Percentiles rank a stretch among this genome's conserved stretches.
Evolutionary conservation across 1,140 invertebrate genomes (phyloP).

Genomic region (Ostrea denselamellosa): DNA sequence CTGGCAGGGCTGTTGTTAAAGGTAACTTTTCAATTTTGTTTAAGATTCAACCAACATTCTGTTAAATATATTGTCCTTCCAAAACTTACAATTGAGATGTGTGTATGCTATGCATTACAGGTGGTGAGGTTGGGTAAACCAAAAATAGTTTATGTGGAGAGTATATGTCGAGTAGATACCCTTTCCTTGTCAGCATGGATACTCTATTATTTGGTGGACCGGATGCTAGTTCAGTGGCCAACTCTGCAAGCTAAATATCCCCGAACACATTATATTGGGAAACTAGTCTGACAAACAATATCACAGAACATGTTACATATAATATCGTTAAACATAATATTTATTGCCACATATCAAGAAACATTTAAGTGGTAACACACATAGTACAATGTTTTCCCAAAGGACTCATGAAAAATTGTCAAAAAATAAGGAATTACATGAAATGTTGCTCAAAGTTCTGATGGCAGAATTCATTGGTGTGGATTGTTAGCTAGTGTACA

Average conservation of each 20-base stretch:
- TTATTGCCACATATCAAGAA: neutral
- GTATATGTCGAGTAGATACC: constrained; percentile 93
- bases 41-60: constrained; percentile 21
- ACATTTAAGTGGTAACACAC: no score
- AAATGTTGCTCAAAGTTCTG: no score
- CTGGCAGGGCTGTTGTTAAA: constrained; percentile 82
- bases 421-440: no score
- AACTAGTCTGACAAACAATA: constrained; percentile 70
- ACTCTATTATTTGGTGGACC: constrained; percentile 87
- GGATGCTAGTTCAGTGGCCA: constrained; percentile 95
- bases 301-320: no score
- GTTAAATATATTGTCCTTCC: constrained; percentile 33
- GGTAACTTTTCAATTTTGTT: constrained; percentile 57
- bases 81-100: neutral
- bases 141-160: constrained; percentile 94
- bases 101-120: constrained; percentile 73
- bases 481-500: no score
- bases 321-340: no score
- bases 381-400: no score
- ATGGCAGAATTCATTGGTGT: no score
- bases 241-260: constrained; percentile 82
- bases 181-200: constrained; percentile 94
- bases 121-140: constrained; percentile 84
- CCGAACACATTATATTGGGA: constrained; percentile 81
- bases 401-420: no score